phyloP scores from a whole-genome alignment of 2,113 vertebrate genomes.

The Notarius quadriscutis region DNA sequence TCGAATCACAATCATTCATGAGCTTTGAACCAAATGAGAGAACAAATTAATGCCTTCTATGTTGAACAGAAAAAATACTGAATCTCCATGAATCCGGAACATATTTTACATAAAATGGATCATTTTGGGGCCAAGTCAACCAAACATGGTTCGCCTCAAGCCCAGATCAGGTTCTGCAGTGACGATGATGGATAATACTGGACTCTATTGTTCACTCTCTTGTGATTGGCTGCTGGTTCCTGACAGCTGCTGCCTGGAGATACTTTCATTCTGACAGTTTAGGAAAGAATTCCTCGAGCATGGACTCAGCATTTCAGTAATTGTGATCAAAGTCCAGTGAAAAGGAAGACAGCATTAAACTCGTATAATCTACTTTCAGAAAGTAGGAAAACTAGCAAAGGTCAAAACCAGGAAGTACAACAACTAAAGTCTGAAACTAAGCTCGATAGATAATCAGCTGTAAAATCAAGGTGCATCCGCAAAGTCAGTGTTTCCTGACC shows the following conservation, averaged over 20 bases:
- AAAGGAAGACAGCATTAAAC: neutral
- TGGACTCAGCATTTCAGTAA: neutral
- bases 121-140: too few relatives aligned
- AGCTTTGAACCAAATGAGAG: neutral
- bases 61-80: too few relatives aligned
- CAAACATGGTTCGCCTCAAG: too few relatives aligned
- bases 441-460: too few relatives aligned
- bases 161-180: too few relatives aligned
- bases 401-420: neutral
- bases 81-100: too few relatives aligned
- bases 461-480: too few relatives aligned
- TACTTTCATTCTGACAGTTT: neutral
- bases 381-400: neutral
- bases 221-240: neutral
- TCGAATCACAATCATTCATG: neutral
- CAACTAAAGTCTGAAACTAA: neutral
- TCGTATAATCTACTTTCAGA: neutral
- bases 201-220: neutral
- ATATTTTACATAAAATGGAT: too few relatives aligned
- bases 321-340: neutral
- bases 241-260: neutral
- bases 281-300: neutral
- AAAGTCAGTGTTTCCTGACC: too few relatives aligned
- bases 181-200: neutral
- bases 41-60: neutral